phyloP scores from a whole-genome alignment of 2,888 invertebrate species.

The Volucella inflata region DNA sequence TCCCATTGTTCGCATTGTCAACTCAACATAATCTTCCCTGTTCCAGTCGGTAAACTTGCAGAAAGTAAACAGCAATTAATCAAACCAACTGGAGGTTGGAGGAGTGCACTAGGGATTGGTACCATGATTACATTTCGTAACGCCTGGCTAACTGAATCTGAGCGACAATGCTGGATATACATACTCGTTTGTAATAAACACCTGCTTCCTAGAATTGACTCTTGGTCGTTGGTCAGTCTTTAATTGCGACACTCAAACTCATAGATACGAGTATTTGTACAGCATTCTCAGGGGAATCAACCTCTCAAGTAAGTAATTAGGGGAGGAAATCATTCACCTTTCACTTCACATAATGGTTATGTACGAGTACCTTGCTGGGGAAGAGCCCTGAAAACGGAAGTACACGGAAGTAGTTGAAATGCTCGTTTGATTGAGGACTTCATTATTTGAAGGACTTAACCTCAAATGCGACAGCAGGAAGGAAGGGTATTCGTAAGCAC shows the following conservation, averaged over 20 bases:
- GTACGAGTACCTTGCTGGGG: background rate
- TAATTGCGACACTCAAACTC: slow-evolving; percentile 16
- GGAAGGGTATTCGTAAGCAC: slow-evolving; percentile 27
- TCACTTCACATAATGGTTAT: slow-evolving; percentile 38
- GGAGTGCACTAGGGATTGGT: background rate
- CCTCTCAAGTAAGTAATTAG: slow-evolving; percentile 53
- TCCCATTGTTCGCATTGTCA: slow-evolving; percentile 38
- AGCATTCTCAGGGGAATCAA: background rate
- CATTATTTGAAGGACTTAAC: slow-evolving; percentile 63
- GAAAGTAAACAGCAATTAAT: slow-evolving; percentile 68
- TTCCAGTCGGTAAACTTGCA: slow-evolving; percentile 59
- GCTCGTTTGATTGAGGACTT: slow-evolving; percentile 46
- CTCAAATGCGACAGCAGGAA: slow-evolving; percentile 25
- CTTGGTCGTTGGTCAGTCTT: slow-evolving; percentile 28
- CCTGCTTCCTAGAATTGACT: slow-evolving; percentile 45
- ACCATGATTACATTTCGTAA: slow-evolving; percentile 53
- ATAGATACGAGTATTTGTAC: slow-evolving; percentile 3
- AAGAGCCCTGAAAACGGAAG: slow-evolving; percentile 9
- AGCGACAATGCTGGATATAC: slow-evolving; percentile 26
- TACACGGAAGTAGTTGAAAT: slow-evolving; percentile 49
- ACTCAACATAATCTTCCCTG: slow-evolving; percentile 54
- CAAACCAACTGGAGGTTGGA: slow-evolving; percentile 36
- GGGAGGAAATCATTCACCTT: slow-evolving; percentile 47
- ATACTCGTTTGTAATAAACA: slow-evolving; percentile 54
- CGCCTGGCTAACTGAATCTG: slow-evolving; percentile 45